Evolutionary conservation across 2,888 invertebrate genomes (phyloP), one percentile per base, ranked within the genome.

Genomic region (Archaeoteleia sp.): DNA sequence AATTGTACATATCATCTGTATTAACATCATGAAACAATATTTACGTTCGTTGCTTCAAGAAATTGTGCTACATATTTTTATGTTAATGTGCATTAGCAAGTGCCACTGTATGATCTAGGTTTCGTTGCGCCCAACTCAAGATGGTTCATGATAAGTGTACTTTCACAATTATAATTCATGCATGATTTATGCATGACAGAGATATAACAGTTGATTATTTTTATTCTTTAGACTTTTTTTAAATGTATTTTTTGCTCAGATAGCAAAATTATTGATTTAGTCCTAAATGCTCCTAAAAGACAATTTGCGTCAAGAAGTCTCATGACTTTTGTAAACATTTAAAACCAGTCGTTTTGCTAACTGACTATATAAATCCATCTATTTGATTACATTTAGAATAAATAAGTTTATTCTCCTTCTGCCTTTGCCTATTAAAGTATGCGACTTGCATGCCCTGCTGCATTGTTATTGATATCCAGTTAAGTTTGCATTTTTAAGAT

Each of bases 381-480:
- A n/a, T n/a, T n/a, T n/a, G n/a, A n/a, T n/a, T n/a, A n/a, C n/a
- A 9, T 49, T 37, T 15, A 17, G 23, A 23, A 23, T 23, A 5
- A 23, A 7, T 23, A 23, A 23, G 14, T 20, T 39, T 4, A 6
- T 15, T 14, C 30, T 45, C 7, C 23, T n/a, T n/a, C n/a, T n/a
- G 8, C 9, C 25, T 10, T 30, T 17, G 45, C 30, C 30, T 14
- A 15, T 29, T 15, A 10, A 35, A 25, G 39, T 58, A 48, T 43
- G 51, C 58, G 30, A 43, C 12, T 25, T 25, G 46, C 46, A 70
- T 69, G 61, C 62, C 12, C 62, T 66, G 53, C 29, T 40, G 29
- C 37, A 51, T 23, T 55, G 37, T 35, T 55, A 53, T 55, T 61
- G 40, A 20, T 27, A 23, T n/a, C n/a, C n/a, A n/a, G n/a, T n/a